Conservation (phyloP, 2,113 vertebrate genomes). For the Mellivora capensis region DNA sequence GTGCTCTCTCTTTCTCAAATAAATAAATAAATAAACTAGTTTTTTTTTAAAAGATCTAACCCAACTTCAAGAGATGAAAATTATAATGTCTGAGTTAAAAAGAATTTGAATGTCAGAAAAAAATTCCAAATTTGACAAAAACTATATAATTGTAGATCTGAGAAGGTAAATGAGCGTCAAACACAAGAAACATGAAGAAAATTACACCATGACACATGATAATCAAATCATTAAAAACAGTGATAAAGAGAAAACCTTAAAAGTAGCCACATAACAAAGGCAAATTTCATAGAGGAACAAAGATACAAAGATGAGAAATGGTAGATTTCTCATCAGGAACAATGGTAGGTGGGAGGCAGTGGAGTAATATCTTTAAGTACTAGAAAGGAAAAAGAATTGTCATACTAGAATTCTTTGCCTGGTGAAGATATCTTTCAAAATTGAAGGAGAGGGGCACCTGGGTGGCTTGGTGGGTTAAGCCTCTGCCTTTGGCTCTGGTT, state of each 20-base stretch:
- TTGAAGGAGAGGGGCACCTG: no score
- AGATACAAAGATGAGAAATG: background rate
- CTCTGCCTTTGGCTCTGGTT: no score
- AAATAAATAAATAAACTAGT: no score
- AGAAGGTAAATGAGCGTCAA: background rate
- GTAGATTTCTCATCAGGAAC: background rate
- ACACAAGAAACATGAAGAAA: background rate
- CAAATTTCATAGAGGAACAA: background rate
- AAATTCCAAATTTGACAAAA: background rate
- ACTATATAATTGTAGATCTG: background rate
- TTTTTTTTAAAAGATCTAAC: background rate
- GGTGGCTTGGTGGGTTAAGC: no score
- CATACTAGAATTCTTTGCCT: background rate
- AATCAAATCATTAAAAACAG: background rate
- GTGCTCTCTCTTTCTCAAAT: no score
- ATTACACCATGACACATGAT: background rate
- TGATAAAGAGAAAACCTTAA: background rate
- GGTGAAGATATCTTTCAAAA: background rate
- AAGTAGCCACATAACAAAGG: background rate
- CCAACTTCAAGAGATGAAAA: background rate
- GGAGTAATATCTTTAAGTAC: background rate
- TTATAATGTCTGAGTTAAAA: background rate
- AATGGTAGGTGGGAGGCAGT: no score
- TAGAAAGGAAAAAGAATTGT: background rate
- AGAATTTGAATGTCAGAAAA: background rate